Evolutionary conservation across 2,797 vertebrate genomes (phyloP).

Genomic region (Mormyrops boulengeri): DNA sequence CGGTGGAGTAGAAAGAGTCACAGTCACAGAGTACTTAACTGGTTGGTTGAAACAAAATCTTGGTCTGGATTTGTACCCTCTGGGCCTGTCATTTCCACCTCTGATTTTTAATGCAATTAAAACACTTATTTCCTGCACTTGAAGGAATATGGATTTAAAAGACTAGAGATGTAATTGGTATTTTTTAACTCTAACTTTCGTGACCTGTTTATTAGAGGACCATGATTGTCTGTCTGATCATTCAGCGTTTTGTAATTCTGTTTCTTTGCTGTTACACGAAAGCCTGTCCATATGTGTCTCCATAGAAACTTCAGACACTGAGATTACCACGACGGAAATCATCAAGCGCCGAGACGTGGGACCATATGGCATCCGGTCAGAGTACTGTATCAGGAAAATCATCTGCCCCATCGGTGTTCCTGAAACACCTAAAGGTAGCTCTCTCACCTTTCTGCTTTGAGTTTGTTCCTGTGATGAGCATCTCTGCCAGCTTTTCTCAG

Average conservation of each 20-base stretch:
- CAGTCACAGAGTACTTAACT: no score
- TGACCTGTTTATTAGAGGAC: background rate
- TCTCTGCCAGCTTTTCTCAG: no score
- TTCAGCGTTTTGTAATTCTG: background rate
- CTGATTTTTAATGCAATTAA: background rate
- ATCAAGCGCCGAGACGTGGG: slow-evolving; percentile 94
- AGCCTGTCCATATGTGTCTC: background rate
- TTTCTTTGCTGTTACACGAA: background rate
- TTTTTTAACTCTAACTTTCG: background rate
- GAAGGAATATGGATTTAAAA: background rate
- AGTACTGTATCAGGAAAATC: slow-evolving; percentile 96
- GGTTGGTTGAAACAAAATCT: background rate
- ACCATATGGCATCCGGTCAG: slow-evolving; percentile 87
- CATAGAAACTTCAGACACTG: slow-evolving; percentile 90
- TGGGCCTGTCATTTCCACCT: background rate
- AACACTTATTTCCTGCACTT: background rate
- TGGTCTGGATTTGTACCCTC: background rate
- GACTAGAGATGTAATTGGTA: background rate
- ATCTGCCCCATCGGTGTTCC: slow-evolving; percentile 94
- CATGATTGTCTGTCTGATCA: background rate
- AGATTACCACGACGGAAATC: slow-evolving; percentile 97
- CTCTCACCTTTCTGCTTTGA: background rate
- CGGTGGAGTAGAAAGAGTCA: no score
- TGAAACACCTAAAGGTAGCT: slow-evolving; percentile 86
- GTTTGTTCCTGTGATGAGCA: background rate